Evolutionary conservation across 2,888 invertebrate genomes (phyloP), one percentile per base, ranked within the genome.

Genomic region (Coleophora flavipennella): DNA sequence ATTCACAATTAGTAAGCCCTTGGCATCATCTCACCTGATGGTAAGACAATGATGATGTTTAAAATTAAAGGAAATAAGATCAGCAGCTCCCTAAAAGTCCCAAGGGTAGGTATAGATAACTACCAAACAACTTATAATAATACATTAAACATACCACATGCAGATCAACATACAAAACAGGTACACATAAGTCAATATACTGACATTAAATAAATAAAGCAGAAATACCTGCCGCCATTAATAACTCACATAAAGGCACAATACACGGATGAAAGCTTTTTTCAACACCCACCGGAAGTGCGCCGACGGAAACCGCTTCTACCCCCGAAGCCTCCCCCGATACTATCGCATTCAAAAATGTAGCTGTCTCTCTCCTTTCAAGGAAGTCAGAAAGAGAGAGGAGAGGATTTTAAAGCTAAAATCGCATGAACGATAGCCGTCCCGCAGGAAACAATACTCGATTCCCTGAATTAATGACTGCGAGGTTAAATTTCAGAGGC

Each of bases 381-480:
- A 11, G 26, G 33, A 32, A 13, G 59, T 44, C 41, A 39, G 66
- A 70, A 49, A 44, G 59, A 45, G 71, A 64, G 33, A 26, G 50
- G 28, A 37, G 40, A 29, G 48, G 45, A 50, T 54, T 67, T 72
- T 69, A 71, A 72, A 75, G 70, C 69, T 65, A 61, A 73, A 73
- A 75, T 76, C 71, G 77, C 67, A 67, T 65, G 74, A 67, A 62
- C 67, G 63, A 68, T 69, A 65, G 74, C 60, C 67, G 65, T 51
- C 53, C 53, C 55, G 62, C 81, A 77, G 83, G 83, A 83, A 80
- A 80, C 79, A 81, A 80, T 80, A 81, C 81, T 81, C 81, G 76
- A 83, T 76, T 68, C 72, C 55, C 63, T 66, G 75, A 77, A 83
- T 83, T 79, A 83, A 80, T 79, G 77, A 67, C 73, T 61, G 56